phyloP scores from a whole-genome alignment of 2,888 invertebrate genomes.

The Parnassius glacialis region DNA sequence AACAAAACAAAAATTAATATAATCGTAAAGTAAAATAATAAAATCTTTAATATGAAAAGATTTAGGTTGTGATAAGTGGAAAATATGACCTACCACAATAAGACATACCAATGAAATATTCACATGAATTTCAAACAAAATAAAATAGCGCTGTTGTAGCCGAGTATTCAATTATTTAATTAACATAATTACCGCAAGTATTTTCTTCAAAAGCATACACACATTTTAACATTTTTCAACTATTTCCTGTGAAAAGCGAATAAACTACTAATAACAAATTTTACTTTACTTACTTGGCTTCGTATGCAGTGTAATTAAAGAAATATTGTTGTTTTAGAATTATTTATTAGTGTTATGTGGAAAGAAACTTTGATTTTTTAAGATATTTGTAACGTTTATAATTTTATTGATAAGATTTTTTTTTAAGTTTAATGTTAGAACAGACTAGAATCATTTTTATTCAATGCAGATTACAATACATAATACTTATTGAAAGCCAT shows the following conservation, averaged over 20 bases:
- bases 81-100: slow-evolving; percentile 4
- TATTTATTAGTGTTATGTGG: no score
- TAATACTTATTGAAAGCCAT: no score
- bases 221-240: neutral
- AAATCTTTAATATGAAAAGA: slow-evolving; percentile 11
- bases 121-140: slow-evolving; percentile 13
- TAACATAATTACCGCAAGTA: slow-evolving; percentile 35
- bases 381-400: no score
- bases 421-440: no score
- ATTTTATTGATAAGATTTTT: no score
- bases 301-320: no score
- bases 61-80: slow-evolving; percentile 15
- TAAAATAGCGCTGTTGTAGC: slow-evolving; percentile 21
- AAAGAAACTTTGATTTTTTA: no score
- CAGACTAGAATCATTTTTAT: no score
- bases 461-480: no score
- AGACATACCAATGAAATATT: slow-evolving; percentile 3
- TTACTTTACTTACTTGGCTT: no score
- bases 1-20: no score
- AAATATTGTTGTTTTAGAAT: no score
- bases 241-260: neutral
- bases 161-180: slow-evolving; percentile 28
- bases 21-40: neutral
- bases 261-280: neutral
- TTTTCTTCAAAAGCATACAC: slow-evolving; percentile 1